A percentile compares a stretch with the other conserved stretches of the same genome.
Evolutionary conservation across 2,113 vertebrate genomes (phyloP).

Genomic region (Eolophus roseicapilla): DNA sequence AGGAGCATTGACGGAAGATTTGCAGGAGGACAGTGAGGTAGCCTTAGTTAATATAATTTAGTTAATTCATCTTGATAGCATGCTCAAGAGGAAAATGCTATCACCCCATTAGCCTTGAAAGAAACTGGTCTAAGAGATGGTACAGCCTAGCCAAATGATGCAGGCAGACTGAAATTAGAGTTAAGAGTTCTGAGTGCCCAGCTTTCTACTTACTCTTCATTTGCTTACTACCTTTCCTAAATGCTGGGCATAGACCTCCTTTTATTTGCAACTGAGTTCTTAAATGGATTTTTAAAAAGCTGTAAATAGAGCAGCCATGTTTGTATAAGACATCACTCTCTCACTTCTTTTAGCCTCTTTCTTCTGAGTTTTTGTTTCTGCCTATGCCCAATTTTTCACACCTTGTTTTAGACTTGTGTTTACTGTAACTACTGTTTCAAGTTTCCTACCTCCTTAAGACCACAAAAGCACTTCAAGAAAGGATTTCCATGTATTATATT

Average conservation of each 20-base stretch:
- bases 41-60: background rate
- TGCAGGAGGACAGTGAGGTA: background rate
- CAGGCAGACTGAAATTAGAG: background rate
- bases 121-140: background rate
- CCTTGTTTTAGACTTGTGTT: conserved; percentile 72
- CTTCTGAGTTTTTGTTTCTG: conserved; percentile 29
- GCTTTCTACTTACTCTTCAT: background rate
- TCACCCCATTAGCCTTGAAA: background rate
- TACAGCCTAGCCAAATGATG: background rate
- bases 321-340: background rate
- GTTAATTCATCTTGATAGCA: conserved; percentile 1
- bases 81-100: background rate
- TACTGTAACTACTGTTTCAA: conserved; percentile 65
- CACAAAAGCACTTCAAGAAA: conserved; percentile 74
- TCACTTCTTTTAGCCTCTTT: background rate
- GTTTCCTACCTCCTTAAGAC: conserved; percentile 70
- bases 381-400: conserved; percentile 53
- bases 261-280: background rate
- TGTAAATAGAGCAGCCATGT: conserved; percentile 31
- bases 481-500: conserved; percentile 80
- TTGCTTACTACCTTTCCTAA: background rate
- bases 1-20: background rate
- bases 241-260: background rate
- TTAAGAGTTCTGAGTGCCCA: background rate
- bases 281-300: background rate